Percentiles rank a stretch among this genome's conserved stretches.
Evolutionary conservation across 2,797 vertebrate species (phyloP).

Genomic region (Sibirionetta formosa): DNA sequence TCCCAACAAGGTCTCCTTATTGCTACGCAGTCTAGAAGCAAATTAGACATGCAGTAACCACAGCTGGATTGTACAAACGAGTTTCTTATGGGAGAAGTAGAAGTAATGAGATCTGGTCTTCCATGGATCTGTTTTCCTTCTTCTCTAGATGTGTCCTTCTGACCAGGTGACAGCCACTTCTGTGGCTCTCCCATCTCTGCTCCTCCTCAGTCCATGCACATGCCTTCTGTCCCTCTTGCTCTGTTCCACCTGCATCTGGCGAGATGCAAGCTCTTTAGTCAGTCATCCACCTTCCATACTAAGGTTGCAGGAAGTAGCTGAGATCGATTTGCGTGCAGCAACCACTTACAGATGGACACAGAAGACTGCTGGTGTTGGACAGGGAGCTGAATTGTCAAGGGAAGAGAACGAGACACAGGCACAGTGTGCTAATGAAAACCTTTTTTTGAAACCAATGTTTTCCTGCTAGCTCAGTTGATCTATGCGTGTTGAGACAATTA

Average conservation of each 20-base stretch:
- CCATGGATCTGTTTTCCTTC: background rate
- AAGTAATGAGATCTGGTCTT: slow-evolving; percentile 11
- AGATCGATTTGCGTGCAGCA: background rate
- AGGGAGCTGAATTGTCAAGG: background rate
- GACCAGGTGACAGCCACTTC: background rate
- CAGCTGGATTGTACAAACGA: background rate
- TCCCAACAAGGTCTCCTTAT: slow-evolving; percentile 24
- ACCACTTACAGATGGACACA: background rate
- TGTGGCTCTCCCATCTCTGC: background rate
- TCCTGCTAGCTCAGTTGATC: background rate
- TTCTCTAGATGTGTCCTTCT: background rate
- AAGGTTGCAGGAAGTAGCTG: background rate
- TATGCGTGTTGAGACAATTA: background rate
- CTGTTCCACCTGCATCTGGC: background rate
- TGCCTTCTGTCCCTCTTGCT: background rate
- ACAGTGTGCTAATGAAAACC: background rate
- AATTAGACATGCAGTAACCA: slow-evolving; percentile 29
- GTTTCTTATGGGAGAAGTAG: slow-evolving; percentile 3
- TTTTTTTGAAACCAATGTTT: background rate
- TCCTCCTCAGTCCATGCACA: fast-evolving
- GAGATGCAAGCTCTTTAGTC: background rate
- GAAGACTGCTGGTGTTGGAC: background rate
- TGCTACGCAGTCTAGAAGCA: slow-evolving; percentile 11
- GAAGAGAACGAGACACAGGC: background rate
- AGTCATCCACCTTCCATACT: background rate